These are phyloP conservation scores for Acrossocheilus fasciatus DNA, from an alignment of 2,797 vertebrate species.

Conservation along the genomic window DNA sequence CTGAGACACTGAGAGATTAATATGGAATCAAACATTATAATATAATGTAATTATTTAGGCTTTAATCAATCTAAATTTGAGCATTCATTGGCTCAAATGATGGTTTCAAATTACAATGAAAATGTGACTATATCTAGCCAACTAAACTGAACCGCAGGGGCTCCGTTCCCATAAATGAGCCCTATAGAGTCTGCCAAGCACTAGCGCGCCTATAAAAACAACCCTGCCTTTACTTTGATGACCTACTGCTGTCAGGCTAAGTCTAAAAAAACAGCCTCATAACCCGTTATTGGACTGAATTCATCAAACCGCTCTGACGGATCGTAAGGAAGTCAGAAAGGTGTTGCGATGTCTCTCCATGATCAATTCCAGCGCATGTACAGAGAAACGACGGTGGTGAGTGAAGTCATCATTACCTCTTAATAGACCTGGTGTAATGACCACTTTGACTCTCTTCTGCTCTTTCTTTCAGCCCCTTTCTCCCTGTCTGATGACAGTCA, in stretches of 20 bases:
- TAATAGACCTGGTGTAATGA: constrained; percentile 56
- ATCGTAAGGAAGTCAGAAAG: not conserved
- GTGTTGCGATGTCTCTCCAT: constrained; percentile 21
- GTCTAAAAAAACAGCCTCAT: not conserved
- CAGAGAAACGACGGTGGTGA: constrained; percentile 11
- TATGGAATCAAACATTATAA: not conserved
- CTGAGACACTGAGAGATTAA: not conserved
- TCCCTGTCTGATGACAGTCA: constrained; percentile 34
- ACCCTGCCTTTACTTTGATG: not conserved
- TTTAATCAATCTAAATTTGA: not conserved
- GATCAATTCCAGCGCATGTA: constrained; percentile 31
- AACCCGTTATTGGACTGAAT: not conserved
- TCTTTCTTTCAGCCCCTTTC: constrained; percentile 32
- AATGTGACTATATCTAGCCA: not conserved
- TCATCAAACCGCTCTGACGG: constrained; percentile 17
- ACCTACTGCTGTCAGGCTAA: constrained; percentile 21
- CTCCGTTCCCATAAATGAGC: constrained; percentile 28
- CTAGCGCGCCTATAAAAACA: constrained; percentile 23
- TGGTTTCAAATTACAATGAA: not conserved
- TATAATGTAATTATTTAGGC: not conserved
- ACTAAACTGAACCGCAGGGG: not conserved
- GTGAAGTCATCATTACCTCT: constrained; percentile 58
- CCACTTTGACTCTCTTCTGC: constrained; percentile 26
- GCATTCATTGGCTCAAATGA: not conserved
- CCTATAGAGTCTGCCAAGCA: constrained; percentile 1